Conservation (phyloP, 2,888 invertebrate species). For the Scaptomyza polygonia region DNA sequence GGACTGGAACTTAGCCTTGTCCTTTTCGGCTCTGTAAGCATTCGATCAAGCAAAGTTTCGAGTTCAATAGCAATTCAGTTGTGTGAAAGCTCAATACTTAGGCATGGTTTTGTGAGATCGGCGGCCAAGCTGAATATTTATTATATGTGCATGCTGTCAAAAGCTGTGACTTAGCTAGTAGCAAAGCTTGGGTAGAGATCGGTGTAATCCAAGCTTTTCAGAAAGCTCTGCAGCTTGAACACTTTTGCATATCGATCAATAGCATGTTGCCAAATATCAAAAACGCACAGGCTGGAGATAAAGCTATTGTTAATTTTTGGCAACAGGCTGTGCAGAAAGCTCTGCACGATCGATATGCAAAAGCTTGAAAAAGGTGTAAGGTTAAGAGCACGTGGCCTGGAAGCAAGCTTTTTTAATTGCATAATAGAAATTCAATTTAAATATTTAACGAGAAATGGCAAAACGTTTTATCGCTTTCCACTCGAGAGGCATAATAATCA, state of each 20-base stretch:
- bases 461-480: constrained; percentile 50
- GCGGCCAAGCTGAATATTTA: constrained; percentile 43
- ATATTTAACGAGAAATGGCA: constrained; percentile 34
- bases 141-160: constrained; percentile 21
- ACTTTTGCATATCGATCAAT: constrained; percentile 29
- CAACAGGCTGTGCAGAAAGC: constrained; percentile 23
- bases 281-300: constrained; percentile 28
- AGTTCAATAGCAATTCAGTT: constrained; percentile 31
- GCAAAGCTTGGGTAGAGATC: constrained; percentile 34
- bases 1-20: constrained; percentile 98
- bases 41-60: constrained; percentile 41
- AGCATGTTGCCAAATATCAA: not conserved
- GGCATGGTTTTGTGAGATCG: constrained; percentile 60
- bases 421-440: constrained; percentile 20
- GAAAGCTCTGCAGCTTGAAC: constrained; percentile 20
- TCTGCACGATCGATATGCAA: constrained; percentile 35
- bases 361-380: constrained; percentile 52
- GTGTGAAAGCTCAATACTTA: constrained; percentile 59
- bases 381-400: constrained; percentile 66
- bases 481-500: constrained; percentile 30
- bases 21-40: constrained; percentile 95
- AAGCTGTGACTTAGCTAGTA: constrained; percentile 31
- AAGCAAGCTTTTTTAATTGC: constrained; percentile 61
- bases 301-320: constrained; percentile 13
- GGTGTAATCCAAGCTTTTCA: constrained; percentile 28